Percentiles rank a stretch among this genome's conserved stretches.
phyloP scores from a whole-genome alignment of 1,140 invertebrate genomes.

The Drosophila lini region DNA sequence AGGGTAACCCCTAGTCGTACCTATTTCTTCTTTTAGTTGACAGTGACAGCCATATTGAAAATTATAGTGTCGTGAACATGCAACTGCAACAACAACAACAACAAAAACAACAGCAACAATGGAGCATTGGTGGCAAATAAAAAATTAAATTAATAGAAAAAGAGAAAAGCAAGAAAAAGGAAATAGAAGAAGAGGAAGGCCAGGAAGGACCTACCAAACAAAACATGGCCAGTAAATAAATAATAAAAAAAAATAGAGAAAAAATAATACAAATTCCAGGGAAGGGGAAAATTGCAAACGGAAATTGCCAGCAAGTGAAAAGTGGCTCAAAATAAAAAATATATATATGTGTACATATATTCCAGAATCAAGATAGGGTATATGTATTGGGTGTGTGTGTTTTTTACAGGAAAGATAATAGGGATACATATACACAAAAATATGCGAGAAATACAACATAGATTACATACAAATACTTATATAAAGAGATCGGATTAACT shows the following conservation, averaged over 20 bases:
- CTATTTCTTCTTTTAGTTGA: background rate
- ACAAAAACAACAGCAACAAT: constrained; percentile 40
- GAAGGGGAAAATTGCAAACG: constrained; percentile 62
- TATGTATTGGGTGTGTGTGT: constrained; percentile 14
- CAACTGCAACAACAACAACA: constrained; percentile 62
- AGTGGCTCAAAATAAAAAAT: constrained; percentile 8
- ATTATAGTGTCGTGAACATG: constrained; percentile 78
- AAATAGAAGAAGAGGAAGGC: background rate
- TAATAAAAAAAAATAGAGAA: constrained; percentile 40
- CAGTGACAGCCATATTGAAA: constrained; percentile 63
- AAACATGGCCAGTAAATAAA: constrained; percentile 83
- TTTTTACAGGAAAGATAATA: constrained; percentile 35
- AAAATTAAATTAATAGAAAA: constrained; percentile 74
- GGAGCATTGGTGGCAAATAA: constrained; percentile 34
- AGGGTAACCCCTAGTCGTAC: constrained; percentile 6
- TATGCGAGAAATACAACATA: constrained; percentile 42
- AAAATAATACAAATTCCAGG: constrained; percentile 11
- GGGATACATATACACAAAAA: constrained; percentile 20
- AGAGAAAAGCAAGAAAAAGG: constrained; percentile 18
- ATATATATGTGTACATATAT: constrained; percentile 30
- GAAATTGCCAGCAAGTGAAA: constrained; percentile 54
- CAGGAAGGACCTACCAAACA: constrained; percentile 29
- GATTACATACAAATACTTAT: constrained; percentile 39
- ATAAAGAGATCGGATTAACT: constrained; percentile 25
- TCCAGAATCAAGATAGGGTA: constrained; percentile 31